phyloP scores from a whole-genome alignment of 2,888 invertebrate genomes.

The Taphrorychus bicolor region DNA sequence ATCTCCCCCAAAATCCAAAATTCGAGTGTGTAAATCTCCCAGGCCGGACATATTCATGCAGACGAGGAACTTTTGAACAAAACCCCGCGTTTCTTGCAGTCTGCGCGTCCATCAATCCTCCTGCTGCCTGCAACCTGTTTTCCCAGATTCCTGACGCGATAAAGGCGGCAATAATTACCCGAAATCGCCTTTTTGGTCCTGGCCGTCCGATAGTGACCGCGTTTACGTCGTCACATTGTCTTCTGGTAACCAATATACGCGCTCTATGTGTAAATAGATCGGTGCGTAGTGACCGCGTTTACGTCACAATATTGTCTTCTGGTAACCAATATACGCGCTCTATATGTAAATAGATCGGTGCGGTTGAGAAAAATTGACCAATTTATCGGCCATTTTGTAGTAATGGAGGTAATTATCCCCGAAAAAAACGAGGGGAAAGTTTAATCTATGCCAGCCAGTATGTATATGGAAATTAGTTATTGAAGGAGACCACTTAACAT shows the following conservation, averaged over 20 bases:
- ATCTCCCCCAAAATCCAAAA: background rate
- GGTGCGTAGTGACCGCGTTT: background rate
- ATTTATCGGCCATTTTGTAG: constrained; percentile 11
- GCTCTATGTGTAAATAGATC: background rate
- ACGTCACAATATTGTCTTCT: background rate
- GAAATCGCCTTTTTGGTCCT: constrained; percentile 32
- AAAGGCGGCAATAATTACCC: constrained; percentile 34
- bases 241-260: background rate
- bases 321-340: background rate
- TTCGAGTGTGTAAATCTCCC: background rate
- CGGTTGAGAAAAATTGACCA: constrained; percentile 1
- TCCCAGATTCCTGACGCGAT: constrained; percentile 40
- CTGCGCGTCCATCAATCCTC: constrained; percentile 20
- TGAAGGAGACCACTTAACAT: constrained; percentile 9
- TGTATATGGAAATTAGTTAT: constrained; percentile 21
- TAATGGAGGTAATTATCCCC: constrained; percentile 25
- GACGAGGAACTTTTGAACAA: constrained; percentile 2
- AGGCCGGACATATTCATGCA: background rate
- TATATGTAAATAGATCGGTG: too few relatives aligned
- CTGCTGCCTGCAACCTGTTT: constrained; percentile 38
- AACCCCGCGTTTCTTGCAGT: background rate
- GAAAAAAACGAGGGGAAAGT: constrained; percentile 7
- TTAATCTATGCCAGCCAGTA: too few relatives aligned
- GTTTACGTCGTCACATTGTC: background rate
- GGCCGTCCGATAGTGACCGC: background rate